Percentiles rank a stretch among this genome's conserved stretches.
phyloP scores from a whole-genome alignment of 2,888 invertebrate species.

The Tanypteryx hageni region DNA sequence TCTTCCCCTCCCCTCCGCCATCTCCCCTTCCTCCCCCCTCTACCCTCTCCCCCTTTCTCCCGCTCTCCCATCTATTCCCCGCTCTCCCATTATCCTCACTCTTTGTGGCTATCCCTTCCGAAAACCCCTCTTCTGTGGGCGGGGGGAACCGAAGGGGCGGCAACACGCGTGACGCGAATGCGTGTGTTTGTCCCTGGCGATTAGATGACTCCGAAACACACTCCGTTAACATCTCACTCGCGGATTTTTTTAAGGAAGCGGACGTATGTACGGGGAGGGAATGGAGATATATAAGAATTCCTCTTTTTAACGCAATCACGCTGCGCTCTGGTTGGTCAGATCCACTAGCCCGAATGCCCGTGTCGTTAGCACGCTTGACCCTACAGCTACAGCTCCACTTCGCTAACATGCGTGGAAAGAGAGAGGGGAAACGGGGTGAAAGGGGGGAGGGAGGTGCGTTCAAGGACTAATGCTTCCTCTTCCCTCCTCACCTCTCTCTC shows the following conservation, averaged over 20 bases:
- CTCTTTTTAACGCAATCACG: neutral
- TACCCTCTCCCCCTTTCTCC: neutral
- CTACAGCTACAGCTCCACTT: neutral
- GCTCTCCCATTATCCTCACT: neutral
- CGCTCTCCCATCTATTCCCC: neutral
- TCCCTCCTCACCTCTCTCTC: neutral
- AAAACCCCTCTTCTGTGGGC: neutral
- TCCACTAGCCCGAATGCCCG: neutral
- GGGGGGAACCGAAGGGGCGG: neutral
- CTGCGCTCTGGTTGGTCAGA: neutral
- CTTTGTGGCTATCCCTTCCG: neutral
- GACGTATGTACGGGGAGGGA: too few relatives aligned
- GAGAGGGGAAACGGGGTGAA: neutral
- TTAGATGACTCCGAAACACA: neutral
- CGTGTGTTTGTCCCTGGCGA: neutral
- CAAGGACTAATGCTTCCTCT: neutral
- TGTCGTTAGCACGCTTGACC: neutral
- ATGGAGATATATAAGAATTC: too few relatives aligned
- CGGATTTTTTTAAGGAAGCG: neutral
- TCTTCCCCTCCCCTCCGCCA: neutral
- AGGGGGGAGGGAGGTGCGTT: neutral
- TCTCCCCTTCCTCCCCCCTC: neutral
- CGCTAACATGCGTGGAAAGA: neutral
- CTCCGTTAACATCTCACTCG: neutral
- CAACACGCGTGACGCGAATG: conserved; percentile 13